Base-by-base conservation (phyloP, 1,140 invertebrate genomes). In the Penaeus vannamei region DNA sequence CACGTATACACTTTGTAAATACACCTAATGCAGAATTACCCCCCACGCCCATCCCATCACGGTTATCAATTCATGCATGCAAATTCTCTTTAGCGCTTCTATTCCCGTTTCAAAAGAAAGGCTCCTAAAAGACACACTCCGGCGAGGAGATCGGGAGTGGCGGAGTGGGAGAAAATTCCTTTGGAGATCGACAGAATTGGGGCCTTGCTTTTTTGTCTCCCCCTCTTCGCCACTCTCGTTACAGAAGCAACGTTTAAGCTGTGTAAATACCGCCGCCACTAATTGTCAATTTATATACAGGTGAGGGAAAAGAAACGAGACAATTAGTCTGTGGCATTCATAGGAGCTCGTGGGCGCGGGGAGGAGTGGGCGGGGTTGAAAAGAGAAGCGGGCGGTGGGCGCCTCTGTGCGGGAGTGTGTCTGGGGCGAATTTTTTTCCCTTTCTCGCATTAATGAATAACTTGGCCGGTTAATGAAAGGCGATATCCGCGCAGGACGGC, bases 251-350 rank as follows among this genome's bases (percentile, higher is more conserved):
- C 81, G 59, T 66, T 84, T 84, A 84, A 36, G 83, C 83, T 84
- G 83, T 84, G 69, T 85, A 76, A 85, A 85, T 85, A 85, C 22
- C 32, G 20, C 32, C n/a, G 36, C 20, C 84, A 53, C n/a, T 85
- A 85, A 85, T 85, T 60, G 53, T 60, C 84, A 76, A 85, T 85
- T 85, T 85, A 77, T 85, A 85, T 85, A 85, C 84, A 80, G 76
- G 85, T 72, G 59, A 62, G 85, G 26, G 72, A 77, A 29, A 80
- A 86, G 69, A 80, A 64, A 80, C 53, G 8, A 29, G 66, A 23
- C 72, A 80, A 86, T 85, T 85, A 77, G 69, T 85, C 32, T 22
- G 66, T 53, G 12, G 17, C 53, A 53, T 53, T 53, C 53, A 53
- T 53, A 53, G 53, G 53, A 53, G 10, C 53, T 53, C 53, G 53